phyloP scores from a whole-genome alignment of 2,113 vertebrate genomes.

The Oncorhynchus nerka region DNA sequence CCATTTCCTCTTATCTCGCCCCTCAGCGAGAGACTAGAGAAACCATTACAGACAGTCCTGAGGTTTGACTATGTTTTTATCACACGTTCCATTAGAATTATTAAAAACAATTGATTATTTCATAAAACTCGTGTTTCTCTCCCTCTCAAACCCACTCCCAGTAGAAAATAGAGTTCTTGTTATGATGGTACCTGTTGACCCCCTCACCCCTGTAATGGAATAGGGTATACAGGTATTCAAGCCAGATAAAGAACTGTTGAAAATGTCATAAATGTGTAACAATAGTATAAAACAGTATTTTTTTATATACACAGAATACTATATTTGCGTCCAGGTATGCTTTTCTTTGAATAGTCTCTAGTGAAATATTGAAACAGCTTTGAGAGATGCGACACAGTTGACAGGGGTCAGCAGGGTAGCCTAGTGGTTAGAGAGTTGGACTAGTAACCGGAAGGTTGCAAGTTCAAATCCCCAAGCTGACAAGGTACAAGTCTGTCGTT shows the following conservation, averaged over 20 bases:
- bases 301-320: not conserved
- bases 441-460: too few relatives aligned
- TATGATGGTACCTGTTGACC: constrained; percentile 21
- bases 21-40: constrained; percentile 8
- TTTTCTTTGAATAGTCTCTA: not conserved
- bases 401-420: not conserved
- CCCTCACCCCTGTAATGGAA: not conserved
- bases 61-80: constrained; percentile 40
- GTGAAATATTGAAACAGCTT: not conserved
- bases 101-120: constrained; percentile 55
- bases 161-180: constrained; percentile 31
- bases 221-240: not conserved
- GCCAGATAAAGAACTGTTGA: not conserved
- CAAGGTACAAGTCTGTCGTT: too few relatives aligned
- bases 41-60: constrained; percentile 26
- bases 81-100: constrained; percentile 55
- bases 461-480: too few relatives aligned
- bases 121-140: constrained; percentile 24
- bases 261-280: not conserved
- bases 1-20: constrained; percentile 24
- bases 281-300: not conserved
- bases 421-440: too few relatives aligned
- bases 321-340: not conserved
- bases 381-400: not conserved
- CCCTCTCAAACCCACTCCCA: constrained; percentile 26